Base-by-base conservation (phyloP, 2,888 invertebrate genomes). In the Epirrhoe alternata region DNA sequence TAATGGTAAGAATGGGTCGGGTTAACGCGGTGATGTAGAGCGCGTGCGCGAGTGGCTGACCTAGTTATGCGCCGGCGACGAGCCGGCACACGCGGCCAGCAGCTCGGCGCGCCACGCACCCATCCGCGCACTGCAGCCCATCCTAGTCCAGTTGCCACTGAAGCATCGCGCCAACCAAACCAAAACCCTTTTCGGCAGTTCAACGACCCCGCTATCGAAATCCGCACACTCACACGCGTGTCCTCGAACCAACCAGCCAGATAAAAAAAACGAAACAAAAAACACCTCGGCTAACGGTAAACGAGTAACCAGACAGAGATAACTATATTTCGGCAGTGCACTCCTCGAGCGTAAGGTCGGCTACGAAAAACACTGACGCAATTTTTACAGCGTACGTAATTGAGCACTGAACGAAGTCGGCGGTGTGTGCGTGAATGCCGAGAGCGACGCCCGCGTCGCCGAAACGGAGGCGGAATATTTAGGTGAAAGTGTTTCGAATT, bases 401-500 rank as follows among this genome's bases (percentile, higher is more conserved):
- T 90, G 90, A 90, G 88, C 80, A 86, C 86, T 79, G 88, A 70
- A 88, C 87, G 81, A 76, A 77, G 83, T 71, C 83, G 76, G 81
- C 86, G 88, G 87, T 89, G 92, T 92, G 92, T 92, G 92, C 87
- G 93, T 92, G 92, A 85, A 88, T 84, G 89, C 87, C 86, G 92
- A 92, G 92, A 92, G 90, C 92, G 92, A 91, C 92, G 92, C 90
- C 92, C 92, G 92, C 91, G 92, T 91, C 89, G 90, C 90, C 91
- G 90, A 92, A 92, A 89, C 92, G 85, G 90, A 91, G 92, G 86
- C 92, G 91, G 92, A 92, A 93, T 93, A 93, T 93, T 93, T 93
- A 93, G 93, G 93, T 92, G 93, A 93, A 93, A 93, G 93, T 93
- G 92, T 93, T 93, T 93, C 93, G 90, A 93, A 93, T 93, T 93